Conservation (phyloP, 2,888 invertebrate species). For the Achlya flavicornis region DNA sequence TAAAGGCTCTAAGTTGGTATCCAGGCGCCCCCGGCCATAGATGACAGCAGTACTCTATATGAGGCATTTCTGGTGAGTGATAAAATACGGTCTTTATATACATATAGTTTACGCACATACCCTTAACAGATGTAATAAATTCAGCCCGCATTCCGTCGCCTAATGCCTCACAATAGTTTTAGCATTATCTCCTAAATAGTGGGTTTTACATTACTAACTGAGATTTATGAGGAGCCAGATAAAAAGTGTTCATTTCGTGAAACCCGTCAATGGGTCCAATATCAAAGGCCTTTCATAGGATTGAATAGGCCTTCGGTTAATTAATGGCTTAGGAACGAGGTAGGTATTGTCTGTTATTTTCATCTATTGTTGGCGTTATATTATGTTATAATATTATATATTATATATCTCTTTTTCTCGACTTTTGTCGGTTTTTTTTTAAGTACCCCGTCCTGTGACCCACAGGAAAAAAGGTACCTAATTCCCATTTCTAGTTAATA, state of each 20-base stretch:
- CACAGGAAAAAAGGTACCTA: no score
- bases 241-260: background rate
- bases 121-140: constrained; percentile 30
- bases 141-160: constrained; percentile 34
- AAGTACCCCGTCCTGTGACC: no score
- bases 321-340: background rate
- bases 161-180: constrained; percentile 28
- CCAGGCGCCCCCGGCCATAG: no score
- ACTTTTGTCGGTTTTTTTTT: no score
- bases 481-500: no score
- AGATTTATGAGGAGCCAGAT: constrained; percentile 9
- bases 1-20: no score
- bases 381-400: no score
- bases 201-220: constrained; percentile 11
- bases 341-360: background rate
- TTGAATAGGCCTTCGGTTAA: background rate
- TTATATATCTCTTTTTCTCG: no score
- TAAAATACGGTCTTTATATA: no score
- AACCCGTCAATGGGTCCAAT: background rate
- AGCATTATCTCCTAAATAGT: constrained; percentile 17
- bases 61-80: no score
- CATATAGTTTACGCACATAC: background rate
- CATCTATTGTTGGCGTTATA: background rate
- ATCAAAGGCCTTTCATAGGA: background rate
- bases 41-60: no score